Evolutionary conservation across 1,140 invertebrate genomes (phyloP).

Genomic region (Ptiloglossa arizonensis): DNA sequence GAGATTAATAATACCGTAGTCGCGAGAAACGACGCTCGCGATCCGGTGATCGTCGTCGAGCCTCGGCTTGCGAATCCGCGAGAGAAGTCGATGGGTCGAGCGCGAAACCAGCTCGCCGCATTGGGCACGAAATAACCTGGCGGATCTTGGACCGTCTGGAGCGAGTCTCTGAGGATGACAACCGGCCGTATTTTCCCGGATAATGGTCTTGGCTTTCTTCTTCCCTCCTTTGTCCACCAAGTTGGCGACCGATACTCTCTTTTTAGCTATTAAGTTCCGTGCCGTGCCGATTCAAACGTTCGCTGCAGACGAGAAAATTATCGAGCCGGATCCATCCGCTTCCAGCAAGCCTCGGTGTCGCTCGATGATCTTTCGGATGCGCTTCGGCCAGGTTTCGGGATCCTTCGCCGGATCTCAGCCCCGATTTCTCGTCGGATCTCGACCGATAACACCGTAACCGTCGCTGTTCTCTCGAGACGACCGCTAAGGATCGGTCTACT

Average conservation of each 20-base stretch:
- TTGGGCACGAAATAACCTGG: slow-evolving; percentile 32
- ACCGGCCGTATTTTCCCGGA: slow-evolving; percentile 69
- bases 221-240: slow-evolving; percentile 8
- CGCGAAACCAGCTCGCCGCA: not conserved
- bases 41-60: too few species aligned
- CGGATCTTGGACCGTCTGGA: slow-evolving; percentile 42
- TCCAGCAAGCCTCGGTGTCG: slow-evolving; percentile 23
- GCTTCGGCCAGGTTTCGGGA: too few species aligned
- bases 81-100: too few species aligned
- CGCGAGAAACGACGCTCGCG: too few species aligned
- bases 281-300: slow-evolving; percentile 53
- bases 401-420: too few species aligned
- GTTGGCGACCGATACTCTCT: slow-evolving; percentile 48
- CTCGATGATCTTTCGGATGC: slow-evolving; percentile 25
- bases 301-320: slow-evolving; percentile 60
- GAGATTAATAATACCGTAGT: too few species aligned
- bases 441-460: not conserved
- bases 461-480: not conserved
- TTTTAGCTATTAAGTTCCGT: slow-evolving; percentile 59
- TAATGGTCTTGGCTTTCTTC: slow-evolving; percentile 66
- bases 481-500: too few species aligned
- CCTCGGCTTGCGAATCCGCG: too few species aligned
- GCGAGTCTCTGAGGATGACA: slow-evolving; percentile 65
- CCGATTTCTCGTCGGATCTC: too few species aligned
- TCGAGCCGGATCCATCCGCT: slow-evolving; percentile 31